Conservation (phyloP, 2,113 vertebrate genomes). For the Todiramphus chloris region DNA sequence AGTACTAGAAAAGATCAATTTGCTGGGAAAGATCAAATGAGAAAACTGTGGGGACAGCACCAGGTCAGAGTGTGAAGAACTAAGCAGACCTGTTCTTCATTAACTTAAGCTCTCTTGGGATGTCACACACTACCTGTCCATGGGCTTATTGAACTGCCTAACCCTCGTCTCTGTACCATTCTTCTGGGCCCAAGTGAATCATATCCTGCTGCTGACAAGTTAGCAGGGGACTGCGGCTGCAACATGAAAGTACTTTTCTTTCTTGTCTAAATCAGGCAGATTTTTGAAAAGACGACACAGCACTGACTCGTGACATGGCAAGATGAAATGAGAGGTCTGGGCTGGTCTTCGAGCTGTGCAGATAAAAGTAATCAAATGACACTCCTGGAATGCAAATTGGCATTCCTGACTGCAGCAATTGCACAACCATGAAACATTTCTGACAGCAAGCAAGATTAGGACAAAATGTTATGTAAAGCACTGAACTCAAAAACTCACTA, state of each 20-base stretch:
- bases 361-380: constrained; percentile 98
- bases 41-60: constrained; percentile 86
- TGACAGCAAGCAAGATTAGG: constrained; percentile 85
- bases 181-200: constrained; percentile 82
- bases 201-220: constrained; percentile 85
- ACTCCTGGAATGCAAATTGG: constrained; percentile 95
- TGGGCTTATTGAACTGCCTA: constrained; percentile 92
- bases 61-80: constrained; percentile 89
- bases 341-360: constrained; percentile 80
- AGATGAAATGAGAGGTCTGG: constrained; percentile 86
- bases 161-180: constrained; percentile 82
- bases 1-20: constrained; percentile 83
- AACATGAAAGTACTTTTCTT: constrained; percentile 86
- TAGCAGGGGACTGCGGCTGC: constrained; percentile 80
- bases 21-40: constrained; percentile 86
- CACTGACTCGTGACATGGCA: constrained; percentile 84
- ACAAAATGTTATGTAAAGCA: constrained; percentile 87
- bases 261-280: constrained; percentile 83
- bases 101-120: constrained; percentile 87
- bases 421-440: constrained; percentile 88
- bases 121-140: constrained; percentile 94
- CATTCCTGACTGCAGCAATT: constrained; percentile 87
- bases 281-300: constrained; percentile 83
- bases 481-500: constrained; percentile 77
- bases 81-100: constrained; percentile 96